Evolutionary conservation across 2,888 invertebrate genomes (phyloP).

Genomic region (Danaus chrysippus): DNA sequence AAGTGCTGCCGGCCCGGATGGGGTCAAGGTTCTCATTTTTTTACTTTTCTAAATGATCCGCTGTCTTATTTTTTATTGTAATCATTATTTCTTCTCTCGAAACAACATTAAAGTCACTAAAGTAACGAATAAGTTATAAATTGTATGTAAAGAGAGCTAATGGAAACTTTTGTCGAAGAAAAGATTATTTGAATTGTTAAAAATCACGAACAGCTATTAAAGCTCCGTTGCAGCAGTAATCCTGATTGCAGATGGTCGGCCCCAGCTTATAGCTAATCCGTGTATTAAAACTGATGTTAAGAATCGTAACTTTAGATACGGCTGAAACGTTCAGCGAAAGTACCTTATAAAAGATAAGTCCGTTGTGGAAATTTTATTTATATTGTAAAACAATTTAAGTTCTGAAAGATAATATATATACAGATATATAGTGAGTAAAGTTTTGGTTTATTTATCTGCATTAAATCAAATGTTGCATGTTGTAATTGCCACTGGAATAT

Average conservation of each 20-base stretch:
- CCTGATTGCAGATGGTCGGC: slow-evolving; percentile 6
- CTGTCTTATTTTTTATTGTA: slow-evolving; percentile 18
- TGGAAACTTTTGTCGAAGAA: too few species aligned
- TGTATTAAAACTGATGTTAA: slow-evolving; percentile 46
- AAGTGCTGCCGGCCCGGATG: slow-evolving; percentile 21
- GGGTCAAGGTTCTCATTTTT: slow-evolving; percentile 29
- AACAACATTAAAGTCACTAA: too few species aligned
- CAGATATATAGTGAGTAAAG: too few species aligned
- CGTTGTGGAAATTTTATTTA: too few species aligned
- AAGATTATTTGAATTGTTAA: slow-evolving; percentile 24
- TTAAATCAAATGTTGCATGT: too few species aligned
- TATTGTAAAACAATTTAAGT: too few species aligned
- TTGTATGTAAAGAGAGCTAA: too few species aligned
- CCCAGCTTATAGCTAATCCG: slow-evolving; percentile 39
- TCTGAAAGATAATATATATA: too few species aligned
- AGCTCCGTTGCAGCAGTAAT: background rate
- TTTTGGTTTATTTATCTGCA: too few species aligned
- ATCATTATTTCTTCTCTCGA: too few species aligned
- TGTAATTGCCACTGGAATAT: background rate
- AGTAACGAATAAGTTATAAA: too few species aligned
- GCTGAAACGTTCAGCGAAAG: background rate
- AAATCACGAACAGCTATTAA: background rate
- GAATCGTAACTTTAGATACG: slow-evolving; percentile 5
- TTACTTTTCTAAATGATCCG: slow-evolving; percentile 21
- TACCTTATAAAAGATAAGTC: background rate